A percentile compares a stretch with the other conserved stretches of the same genome.
Evolutionary conservation across 2,797 vertebrate species (phyloP).

Genomic region (Adrianichthys oophorus): DNA sequence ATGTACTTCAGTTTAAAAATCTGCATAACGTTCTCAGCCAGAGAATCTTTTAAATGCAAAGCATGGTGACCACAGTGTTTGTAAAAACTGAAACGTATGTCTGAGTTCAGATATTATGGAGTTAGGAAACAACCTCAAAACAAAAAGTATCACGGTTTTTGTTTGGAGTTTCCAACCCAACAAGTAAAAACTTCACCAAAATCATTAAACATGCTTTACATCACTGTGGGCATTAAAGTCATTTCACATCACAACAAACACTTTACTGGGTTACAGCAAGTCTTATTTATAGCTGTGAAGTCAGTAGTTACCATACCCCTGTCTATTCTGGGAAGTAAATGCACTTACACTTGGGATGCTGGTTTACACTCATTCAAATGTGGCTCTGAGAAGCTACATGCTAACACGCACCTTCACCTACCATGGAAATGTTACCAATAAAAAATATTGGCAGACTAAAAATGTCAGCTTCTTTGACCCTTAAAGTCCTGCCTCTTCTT

Average conservation of each 20-base stretch:
- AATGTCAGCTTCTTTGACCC: constrained; percentile 61
- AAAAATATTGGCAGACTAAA: constrained; percentile 63
- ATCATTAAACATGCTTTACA: constrained; percentile 10
- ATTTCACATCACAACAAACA: constrained; percentile 45
- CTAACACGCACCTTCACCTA: constrained; percentile 55
- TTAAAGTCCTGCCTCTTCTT: constrained; percentile 60
- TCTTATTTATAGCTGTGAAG: constrained; percentile 76
- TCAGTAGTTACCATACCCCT: constrained; percentile 63
- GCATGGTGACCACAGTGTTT: no score
- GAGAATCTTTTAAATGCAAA: no score
- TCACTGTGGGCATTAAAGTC: constrained; percentile 26
- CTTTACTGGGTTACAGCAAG: constrained; percentile 53
- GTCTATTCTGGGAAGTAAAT: constrained; percentile 67
- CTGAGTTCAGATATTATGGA: no score
- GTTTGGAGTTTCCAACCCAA: no score
- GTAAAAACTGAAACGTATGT: no score
- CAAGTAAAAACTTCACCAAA: neutral
- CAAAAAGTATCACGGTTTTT: no score
- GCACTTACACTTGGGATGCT: constrained; percentile 54
- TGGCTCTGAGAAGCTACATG: constrained; percentile 36
- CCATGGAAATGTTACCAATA: constrained; percentile 48
- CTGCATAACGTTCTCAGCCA: no score
- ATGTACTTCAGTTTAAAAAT: no score
- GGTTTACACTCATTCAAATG: constrained; percentile 33
- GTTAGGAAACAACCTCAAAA: no score